Evolutionary conservation across 2,113 vertebrate species (phyloP).

Genomic region (Gambusia holbrooki): DNA sequence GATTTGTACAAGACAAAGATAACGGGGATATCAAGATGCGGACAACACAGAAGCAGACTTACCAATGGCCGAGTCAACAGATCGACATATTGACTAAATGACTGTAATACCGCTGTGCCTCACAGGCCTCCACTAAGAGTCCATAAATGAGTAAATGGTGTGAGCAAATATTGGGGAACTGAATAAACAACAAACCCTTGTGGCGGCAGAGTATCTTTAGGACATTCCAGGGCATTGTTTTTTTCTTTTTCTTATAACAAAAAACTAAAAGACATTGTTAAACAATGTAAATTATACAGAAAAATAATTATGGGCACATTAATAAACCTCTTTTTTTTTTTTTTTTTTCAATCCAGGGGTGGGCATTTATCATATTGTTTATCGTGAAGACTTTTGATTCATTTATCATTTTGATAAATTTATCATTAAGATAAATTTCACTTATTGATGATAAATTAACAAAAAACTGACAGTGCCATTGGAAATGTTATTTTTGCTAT

Average conservation of each 20-base stretch:
- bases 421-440: no score
- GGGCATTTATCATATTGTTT: no score
- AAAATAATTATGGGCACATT: constrained; percentile 1
- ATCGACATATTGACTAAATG: constrained; percentile 31
- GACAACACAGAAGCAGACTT: constrained; percentile 6
- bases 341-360: background rate
- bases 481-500: no score
- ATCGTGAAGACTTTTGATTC: no score
- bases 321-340: background rate
- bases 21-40: background rate
- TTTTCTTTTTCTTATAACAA: background rate
- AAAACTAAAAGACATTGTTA: background rate
- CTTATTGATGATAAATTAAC: no score
- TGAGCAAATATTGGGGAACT: background rate
- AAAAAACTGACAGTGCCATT: no score
- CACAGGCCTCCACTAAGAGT: background rate
- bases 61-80: constrained; percentile 8
- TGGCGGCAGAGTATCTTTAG: constrained; percentile 5
- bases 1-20: background rate
- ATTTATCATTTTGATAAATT: no score
- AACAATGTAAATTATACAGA: background rate
- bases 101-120: constrained; percentile 24
- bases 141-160: background rate
- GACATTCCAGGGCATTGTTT: background rate
- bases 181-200: background rate